Base-by-base conservation (phyloP, 1,140 invertebrate species). In the Anastrepha obliqua region DNA sequence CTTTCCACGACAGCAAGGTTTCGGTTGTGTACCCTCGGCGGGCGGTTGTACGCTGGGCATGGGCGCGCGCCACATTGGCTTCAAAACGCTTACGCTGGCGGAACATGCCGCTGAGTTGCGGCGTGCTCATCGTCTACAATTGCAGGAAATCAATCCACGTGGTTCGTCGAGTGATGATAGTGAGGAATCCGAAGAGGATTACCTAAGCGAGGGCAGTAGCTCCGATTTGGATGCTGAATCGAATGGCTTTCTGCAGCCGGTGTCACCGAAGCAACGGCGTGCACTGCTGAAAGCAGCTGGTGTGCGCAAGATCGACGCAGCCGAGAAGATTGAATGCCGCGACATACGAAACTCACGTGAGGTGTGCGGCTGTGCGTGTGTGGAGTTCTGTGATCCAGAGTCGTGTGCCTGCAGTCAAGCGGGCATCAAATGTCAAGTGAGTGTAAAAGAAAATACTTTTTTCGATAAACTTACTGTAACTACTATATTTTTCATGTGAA, bases 21-120 rank as follows among this genome's bases (percentile, higher is more conserved):
- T 99, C 93, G 98, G 98, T 17, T 99, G 98, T 95, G 98, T 99
- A 86, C 98, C 98, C 86, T 99, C 98, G 85, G 97, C 98, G 94
- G 98, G 98, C 60, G 98, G 98, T 47, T 98, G 98, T 60, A 99
- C 98, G 11, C 94, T 99, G 86, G 98, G 98, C n/a, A 99, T 99
- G 98, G 96, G 96, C 86, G 95, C 96, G 88, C 95, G 96, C 87
- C 98, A 99, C 91, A 95, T 95, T 8, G 96, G 97, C 91, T 95
- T 95, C 65, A 93, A 92, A 70, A 91, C 90, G 13, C 94, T 95
- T 88, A 94, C 97, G 11, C 91, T 99, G 87, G 92, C 95, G 7
- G 95, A 99, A 93, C 98, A 99, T 94, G 97, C 97, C 0, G 94
- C 96, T 11, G 98, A 99, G 93, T 97, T 98, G 93, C 95, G 97